A percentile compares a stretch with the other conserved stretches of the same genome.
Conservation (phyloP, 2,888 invertebrate species). For the Labia minor region DNA sequence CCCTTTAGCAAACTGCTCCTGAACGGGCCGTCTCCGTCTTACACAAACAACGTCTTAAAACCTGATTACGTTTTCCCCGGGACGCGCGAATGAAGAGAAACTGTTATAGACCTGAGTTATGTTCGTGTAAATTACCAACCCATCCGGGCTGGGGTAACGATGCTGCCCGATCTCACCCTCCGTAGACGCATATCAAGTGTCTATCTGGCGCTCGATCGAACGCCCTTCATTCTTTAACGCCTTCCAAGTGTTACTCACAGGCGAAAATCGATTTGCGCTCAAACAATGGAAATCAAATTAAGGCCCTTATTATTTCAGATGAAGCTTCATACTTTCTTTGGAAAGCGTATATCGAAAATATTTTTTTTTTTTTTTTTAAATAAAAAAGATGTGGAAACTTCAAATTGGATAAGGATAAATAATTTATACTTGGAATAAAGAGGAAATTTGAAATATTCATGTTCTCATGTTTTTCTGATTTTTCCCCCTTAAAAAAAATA, state of each 20-base stretch:
- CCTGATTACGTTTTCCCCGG: conserved; percentile 23
- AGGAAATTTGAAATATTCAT: too few relatives aligned
- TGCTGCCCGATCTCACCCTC: background rate
- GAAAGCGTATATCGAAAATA: too few relatives aligned
- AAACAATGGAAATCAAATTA: background rate
- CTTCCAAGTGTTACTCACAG: background rate
- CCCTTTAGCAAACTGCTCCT: conserved; percentile 18
- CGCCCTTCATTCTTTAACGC: background rate
- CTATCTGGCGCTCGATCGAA: too few relatives aligned
- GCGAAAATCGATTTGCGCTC: background rate
- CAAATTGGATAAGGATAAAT: too few relatives aligned
- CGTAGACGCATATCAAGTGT: background rate
- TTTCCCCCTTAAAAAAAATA: too few relatives aligned
- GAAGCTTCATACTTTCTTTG: too few relatives aligned
- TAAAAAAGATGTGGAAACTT: too few relatives aligned
- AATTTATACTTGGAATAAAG: too few relatives aligned
- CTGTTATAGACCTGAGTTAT: conserved; percentile 23
- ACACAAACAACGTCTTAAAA: conserved; percentile 21
- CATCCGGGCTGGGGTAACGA: background rate
- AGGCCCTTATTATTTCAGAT: background rate
- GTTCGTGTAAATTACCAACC: conserved; percentile 21
- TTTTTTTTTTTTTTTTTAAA: too few relatives aligned
- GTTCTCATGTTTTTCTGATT: too few relatives aligned
- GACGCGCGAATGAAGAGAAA: conserved; percentile 20
- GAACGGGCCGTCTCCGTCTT: conserved; percentile 8